Base-by-base conservation (phyloP, 1,140 invertebrate genomes). In the Drosophila sp. region DNA sequence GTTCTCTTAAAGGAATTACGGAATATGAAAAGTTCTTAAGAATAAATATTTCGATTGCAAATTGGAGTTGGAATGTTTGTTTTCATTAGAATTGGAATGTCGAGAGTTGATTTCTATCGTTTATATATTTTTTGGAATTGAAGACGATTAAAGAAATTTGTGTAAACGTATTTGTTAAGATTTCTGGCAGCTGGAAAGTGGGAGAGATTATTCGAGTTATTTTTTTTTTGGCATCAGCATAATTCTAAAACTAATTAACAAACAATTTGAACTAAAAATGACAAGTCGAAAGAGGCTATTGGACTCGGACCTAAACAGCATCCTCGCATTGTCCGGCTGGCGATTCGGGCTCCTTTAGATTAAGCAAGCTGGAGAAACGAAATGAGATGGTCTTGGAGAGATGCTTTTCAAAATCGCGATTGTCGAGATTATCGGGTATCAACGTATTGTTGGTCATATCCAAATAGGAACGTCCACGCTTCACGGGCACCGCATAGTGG, bases 371-470 rank as follows among this genome's bases (percentile, higher is more conserved):
- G 45, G 91, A 92, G 63, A 92, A 92, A 9, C 89, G 76, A 72
- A 92, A 92, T 18, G 91, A 90, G 40, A 92, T 92, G 16, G 87
- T 90, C 57, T 92, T 92, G 34, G 90, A 90, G 3, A 92, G 21
- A 67, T 92, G 90, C 57, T 92, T 92, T 46, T 92, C 91, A 27
- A 91, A 90, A 11, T 92, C 91, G 34, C 84, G 66, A 71, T 76
- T 89, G 32, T 92, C 81, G 53, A 92, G 72, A 76, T 92, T 92
- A 46, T 92, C 91, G 6, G 78, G 82, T 58, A 92, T 84, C 2
- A 89, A 57, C 0, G 80, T 90, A n/a, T 89, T 83, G 45, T 91
- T 91, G 16, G 89, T 91, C 89, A 92, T 91, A 53, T 92, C 91
- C 53, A 92, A 27, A 40, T 92, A 92, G 13, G 91, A 92, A 5